Evolutionary conservation across 2,113 vertebrate genomes (phyloP).

Genomic region (Muntiacus reevesi): DNA sequence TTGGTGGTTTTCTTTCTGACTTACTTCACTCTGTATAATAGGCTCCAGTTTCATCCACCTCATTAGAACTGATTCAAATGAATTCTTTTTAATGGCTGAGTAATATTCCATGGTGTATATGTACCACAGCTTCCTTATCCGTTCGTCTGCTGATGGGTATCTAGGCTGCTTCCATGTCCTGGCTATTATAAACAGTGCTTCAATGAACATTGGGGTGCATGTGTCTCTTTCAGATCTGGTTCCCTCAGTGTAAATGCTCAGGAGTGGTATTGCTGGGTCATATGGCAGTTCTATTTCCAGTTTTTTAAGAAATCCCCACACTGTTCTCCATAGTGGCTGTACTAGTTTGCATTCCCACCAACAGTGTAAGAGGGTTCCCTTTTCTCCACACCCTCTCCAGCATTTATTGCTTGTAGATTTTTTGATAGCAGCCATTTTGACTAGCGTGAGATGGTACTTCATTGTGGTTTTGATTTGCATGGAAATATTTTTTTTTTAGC

Average conservation of each 20-base stretch:
- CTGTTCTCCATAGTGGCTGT: neutral
- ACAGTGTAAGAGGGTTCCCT: neutral
- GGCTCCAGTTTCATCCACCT: neutral
- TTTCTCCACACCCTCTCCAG: neutral
- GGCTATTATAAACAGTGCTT: neutral
- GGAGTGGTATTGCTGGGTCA: rapidly evolving
- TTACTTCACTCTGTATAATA: neutral
- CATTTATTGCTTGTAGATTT: neutral
- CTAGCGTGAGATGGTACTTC: neutral
- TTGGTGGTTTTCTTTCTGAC: neutral
- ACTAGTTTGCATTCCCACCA: neutral
- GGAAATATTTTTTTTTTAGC: neutral
- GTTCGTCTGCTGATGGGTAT: neutral
- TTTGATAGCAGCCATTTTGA: neutral
- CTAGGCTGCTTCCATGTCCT: neutral
- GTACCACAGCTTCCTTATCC: neutral
- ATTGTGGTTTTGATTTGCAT: neutral
- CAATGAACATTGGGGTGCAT: rapidly evolving
- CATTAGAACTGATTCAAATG: neutral
- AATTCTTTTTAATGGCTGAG: neutral
- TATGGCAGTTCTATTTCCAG: neutral
- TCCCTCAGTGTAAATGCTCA: neutral
- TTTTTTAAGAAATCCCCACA: neutral
- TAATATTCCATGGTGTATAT: neutral
- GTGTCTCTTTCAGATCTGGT: neutral